A percentile compares a stretch with the other conserved stretches of the same genome.
phyloP scores from a whole-genome alignment of 2,113 vertebrate genomes.

The Oryzias javanicus region DNA sequence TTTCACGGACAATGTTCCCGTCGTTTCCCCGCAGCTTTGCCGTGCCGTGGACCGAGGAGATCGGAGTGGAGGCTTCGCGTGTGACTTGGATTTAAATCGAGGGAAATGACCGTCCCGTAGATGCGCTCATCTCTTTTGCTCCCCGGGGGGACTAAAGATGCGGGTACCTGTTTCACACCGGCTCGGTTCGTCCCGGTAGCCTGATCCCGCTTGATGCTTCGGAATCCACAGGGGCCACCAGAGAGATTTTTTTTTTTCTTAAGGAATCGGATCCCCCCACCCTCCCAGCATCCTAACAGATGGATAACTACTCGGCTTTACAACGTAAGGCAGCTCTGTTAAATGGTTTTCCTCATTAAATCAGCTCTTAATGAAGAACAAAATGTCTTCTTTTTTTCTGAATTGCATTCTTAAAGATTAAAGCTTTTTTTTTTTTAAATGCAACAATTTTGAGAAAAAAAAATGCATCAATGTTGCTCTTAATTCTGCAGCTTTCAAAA shows the following conservation, averaged over 20 bases:
- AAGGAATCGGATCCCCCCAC: constrained; percentile 30
- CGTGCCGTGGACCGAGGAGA: constrained; percentile 33
- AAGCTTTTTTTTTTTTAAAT: too few relatives aligned
- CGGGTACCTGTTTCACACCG: constrained; percentile 52
- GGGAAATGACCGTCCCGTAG: constrained; percentile 29
- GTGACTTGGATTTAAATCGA: constrained; percentile 51
- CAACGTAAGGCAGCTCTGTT: constrained; percentile 63
- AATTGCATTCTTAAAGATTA: too few relatives aligned
- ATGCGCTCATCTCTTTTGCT: constrained; percentile 28
- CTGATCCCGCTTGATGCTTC: constrained; percentile 45
- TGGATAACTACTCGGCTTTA: constrained; percentile 75
- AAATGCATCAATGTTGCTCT: too few relatives aligned
- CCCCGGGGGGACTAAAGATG: constrained; percentile 51
- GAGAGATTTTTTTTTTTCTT: constrained; percentile 12
- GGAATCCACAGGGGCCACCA: constrained; percentile 29
- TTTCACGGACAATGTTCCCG: constrained; percentile 8
- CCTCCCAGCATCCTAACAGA: constrained; percentile 48
- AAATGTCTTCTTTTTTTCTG: too few relatives aligned
- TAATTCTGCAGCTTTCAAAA: too few relatives aligned
- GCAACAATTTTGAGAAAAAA: too few relatives aligned
- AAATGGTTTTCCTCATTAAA: constrained; percentile 29
- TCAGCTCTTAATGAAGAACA: too few relatives aligned
- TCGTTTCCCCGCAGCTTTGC: background rate
- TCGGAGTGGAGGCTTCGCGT: constrained; percentile 9
- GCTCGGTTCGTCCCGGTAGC: constrained; percentile 58